These are phyloP conservation scores for Nymphicus hollandicus DNA, from an alignment of 2,113 vertebrate genomes.

Conservation along the genomic window DNA sequence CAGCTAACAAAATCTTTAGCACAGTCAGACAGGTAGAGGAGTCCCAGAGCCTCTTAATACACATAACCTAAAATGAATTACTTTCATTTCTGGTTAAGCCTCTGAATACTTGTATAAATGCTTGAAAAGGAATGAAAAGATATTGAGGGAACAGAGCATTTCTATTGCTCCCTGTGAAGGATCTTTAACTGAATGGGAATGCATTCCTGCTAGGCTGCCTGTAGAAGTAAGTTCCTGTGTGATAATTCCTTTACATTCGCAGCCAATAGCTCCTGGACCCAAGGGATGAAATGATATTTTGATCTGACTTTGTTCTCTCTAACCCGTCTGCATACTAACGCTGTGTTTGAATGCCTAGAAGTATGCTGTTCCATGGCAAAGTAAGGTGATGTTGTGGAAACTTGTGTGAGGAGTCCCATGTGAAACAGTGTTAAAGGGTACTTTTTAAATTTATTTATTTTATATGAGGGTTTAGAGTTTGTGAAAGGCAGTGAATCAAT, in stretches of 20 bases:
- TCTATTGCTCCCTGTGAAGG: constrained; percentile 9
- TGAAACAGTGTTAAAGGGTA: background rate
- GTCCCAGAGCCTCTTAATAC: constrained; percentile 48
- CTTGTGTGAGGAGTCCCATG: background rate
- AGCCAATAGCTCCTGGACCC: background rate
- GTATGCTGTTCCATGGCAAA: background rate
- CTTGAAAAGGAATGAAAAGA: constrained; percentile 52
- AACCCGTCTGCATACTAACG: background rate
- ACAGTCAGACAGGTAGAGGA: constrained; percentile 32
- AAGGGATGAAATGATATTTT: background rate
- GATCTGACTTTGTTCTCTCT: constrained; percentile 12
- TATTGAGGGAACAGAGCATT: constrained; percentile 13
- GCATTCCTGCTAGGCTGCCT: background rate
- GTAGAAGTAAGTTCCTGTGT: background rate
- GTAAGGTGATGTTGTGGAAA: background rate
- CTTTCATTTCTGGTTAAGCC: constrained; percentile 58
- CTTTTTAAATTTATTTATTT: background rate
- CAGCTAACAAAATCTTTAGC: constrained; percentile 41
- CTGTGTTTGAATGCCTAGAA: background rate
- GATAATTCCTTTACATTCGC: constrained; percentile 40
- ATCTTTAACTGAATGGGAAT: background rate
- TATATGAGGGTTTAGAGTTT: background rate
- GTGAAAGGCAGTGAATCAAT: background rate
- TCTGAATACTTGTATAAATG: constrained; percentile 59
- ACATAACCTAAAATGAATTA: constrained; percentile 60